phyloP scores from a whole-genome alignment of 1,140 invertebrate genomes.

The Phortica variegata region DNA sequence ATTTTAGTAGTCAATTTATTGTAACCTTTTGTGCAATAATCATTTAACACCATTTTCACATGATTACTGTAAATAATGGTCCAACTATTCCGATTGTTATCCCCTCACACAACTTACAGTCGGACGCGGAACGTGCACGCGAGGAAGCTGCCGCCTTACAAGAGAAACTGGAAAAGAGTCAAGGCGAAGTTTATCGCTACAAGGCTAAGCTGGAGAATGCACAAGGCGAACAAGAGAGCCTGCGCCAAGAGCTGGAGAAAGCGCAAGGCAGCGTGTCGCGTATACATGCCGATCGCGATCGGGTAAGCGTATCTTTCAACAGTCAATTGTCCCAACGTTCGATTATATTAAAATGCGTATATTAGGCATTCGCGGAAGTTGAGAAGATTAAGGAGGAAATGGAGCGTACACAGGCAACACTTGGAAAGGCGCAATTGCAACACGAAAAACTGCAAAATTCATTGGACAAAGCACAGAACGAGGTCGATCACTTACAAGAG shows the following conservation, averaged over 20 bases:
- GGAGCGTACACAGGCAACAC: slow-evolving; percentile 82
- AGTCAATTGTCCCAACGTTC: neutral
- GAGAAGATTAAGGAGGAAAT: slow-evolving; percentile 89
- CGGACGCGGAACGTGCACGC: slow-evolving; percentile 83
- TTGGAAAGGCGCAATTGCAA: slow-evolving; percentile 85
- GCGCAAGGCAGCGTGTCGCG: slow-evolving; percentile 66
- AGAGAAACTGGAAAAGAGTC: slow-evolving; percentile 90
- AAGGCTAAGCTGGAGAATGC: slow-evolving; percentile 93
- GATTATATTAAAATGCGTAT: slow-evolving; percentile 7
- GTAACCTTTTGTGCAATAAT: too few relatives aligned
- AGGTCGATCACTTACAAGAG: slow-evolving; percentile 88
- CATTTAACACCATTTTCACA: slow-evolving; percentile 37
- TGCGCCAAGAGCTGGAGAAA: slow-evolving; percentile 87
- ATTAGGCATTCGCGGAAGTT: slow-evolving; percentile 73
- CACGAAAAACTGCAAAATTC: slow-evolving; percentile 87
- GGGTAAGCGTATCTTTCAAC: slow-evolving; percentile 56
- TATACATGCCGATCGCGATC: slow-evolving; percentile 84
- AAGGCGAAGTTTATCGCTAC: slow-evolving; percentile 90
- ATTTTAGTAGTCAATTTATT: too few relatives aligned
- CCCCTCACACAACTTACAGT: slow-evolving; percentile 54
- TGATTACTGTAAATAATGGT: slow-evolving; percentile 51
- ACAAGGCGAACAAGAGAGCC: slow-evolving; percentile 87
- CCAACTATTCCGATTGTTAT: slow-evolving; percentile 45
- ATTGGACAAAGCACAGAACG: slow-evolving; percentile 85
- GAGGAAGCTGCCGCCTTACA: slow-evolving; percentile 81